Percentiles rank a stretch among this genome's conserved stretches.
Conservation (phyloP, 1,140 invertebrate species). For the Polypedilum vanderplanki region DNA sequence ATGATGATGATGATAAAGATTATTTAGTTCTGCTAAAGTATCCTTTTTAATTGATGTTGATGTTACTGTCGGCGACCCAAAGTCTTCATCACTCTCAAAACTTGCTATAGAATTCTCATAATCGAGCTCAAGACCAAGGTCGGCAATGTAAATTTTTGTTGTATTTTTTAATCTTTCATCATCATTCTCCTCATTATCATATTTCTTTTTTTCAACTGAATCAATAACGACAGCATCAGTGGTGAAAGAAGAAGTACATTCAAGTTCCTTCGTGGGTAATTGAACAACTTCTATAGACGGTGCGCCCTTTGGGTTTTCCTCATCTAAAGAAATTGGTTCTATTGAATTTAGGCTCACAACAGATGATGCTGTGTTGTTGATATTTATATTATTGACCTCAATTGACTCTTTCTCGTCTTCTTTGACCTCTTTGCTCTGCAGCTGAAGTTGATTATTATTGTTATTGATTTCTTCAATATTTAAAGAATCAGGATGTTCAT, state of each 20-base stretch:
- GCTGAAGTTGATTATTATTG: not conserved
- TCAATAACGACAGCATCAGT: too few species aligned
- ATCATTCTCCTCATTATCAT: conserved; percentile 32
- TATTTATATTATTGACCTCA: conserved; percentile 8
- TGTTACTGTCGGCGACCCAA: not conserved
- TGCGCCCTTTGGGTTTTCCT: conserved; percentile 34
- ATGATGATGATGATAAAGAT: not conserved
- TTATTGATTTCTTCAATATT: conserved; percentile 19
- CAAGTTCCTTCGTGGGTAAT: conserved; percentile 39
- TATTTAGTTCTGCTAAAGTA: too few species aligned
- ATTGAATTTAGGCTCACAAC: not conserved
- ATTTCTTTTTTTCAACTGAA: too few species aligned
- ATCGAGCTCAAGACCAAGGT: conserved; percentile 11
- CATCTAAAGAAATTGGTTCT: not conserved
- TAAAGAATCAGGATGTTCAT: not conserved
- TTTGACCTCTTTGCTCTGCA: conserved; percentile 31
- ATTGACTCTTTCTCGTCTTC: conserved; percentile 35
- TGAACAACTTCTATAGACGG: conserved; percentile 41
- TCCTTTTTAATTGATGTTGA: not conserved
- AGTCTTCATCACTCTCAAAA: conserved; percentile 17
- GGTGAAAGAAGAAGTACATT: not conserved
- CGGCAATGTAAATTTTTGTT: conserved; percentile 32
- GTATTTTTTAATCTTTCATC: not conserved
- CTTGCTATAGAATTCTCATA: conserved; percentile 23
- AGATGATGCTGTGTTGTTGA: not conserved